These are phyloP conservation scores for Drosophila ironensis DNA, from an alignment of 1,140 invertebrate genomes.

Conservation along the genomic window DNA sequence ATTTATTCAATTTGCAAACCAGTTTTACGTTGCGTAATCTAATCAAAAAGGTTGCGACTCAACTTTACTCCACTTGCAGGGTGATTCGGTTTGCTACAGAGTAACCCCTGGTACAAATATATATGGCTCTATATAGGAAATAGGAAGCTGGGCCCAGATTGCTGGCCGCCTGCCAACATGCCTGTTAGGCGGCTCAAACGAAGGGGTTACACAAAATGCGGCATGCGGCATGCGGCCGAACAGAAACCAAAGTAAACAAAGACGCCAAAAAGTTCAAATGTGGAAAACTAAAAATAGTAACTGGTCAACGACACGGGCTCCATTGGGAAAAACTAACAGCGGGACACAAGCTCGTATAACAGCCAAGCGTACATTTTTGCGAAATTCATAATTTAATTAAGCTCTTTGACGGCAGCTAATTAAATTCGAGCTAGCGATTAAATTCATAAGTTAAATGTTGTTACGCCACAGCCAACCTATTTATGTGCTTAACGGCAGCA, in stretches of 20 bases:
- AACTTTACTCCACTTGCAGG: conserved; percentile 20
- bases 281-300: conserved; percentile 51
- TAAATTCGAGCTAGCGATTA: no score
- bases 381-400: conserved; percentile 8
- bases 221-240: conserved; percentile 22
- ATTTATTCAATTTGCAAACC: conserved; percentile 80
- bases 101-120: conserved; percentile 34
- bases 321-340: conserved; percentile 17
- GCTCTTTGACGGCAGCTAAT: not conserved
- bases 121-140: conserved; percentile 47
- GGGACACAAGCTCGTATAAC: not conserved
- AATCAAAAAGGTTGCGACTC: conserved; percentile 71
- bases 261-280: conserved; percentile 31
- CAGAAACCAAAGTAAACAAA: conserved; percentile 48
- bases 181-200: not conserved
- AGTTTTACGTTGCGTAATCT: conserved; percentile 79
- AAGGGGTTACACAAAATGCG: conserved; percentile 1
- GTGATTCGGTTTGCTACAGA: not conserved
- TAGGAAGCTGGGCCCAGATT: conserved; percentile 20
- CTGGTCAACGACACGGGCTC: conserved; percentile 12
- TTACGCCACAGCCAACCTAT: no score
- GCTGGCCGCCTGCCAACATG: conserved; percentile 54
- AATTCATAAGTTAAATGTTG: no score
- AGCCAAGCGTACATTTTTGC: not conserved
- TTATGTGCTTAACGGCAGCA: no score